Evolutionary conservation across 2,888 invertebrate species (phyloP).

Genomic region (Parapristionchus giblindavisi): DNA sequence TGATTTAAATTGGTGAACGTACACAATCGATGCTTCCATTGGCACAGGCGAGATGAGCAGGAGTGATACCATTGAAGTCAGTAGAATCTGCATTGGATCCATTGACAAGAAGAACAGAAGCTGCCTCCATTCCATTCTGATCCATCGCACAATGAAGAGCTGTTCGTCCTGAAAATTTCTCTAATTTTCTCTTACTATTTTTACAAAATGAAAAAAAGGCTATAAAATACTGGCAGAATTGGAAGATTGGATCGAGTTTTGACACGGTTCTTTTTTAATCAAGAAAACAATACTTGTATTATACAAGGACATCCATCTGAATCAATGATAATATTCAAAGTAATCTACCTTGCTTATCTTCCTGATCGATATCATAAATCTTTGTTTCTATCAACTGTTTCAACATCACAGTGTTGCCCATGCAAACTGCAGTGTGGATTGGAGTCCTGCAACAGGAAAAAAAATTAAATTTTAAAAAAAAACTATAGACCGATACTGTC

Average conservation of each 20-base stretch:
- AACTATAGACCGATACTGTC: neutral
- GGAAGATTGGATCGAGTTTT: neutral
- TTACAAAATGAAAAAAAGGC: too few relatives aligned
- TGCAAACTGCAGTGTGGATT: constrained; percentile 51
- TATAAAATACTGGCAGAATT: neutral
- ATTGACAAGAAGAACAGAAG: constrained; percentile 26
- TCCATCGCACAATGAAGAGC: constrained; percentile 53
- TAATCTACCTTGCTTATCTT: constrained; percentile 47
- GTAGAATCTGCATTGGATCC: constrained; percentile 13
- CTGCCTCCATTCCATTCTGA: constrained; percentile 45
- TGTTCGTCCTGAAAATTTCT: constrained; percentile 46
- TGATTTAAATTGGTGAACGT: too few relatives aligned
- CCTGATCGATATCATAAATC: constrained; percentile 49
- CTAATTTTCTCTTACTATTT: neutral
- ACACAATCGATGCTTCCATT: constrained; percentile 57
- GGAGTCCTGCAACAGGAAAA: constrained; percentile 42
- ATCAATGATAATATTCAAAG: neutral
- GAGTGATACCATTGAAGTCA: constrained; percentile 48
- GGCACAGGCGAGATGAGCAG: constrained; percentile 52
- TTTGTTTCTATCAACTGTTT: constrained; percentile 47
- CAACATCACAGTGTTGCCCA: constrained; percentile 51
- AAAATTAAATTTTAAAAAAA: neutral
- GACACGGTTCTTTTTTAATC: neutral
- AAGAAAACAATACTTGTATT: too few relatives aligned
- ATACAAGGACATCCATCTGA: too few relatives aligned